Evolutionary conservation across 2,113 vertebrate genomes (phyloP).

Genomic region (Dromaius novaehollandiae): DNA sequence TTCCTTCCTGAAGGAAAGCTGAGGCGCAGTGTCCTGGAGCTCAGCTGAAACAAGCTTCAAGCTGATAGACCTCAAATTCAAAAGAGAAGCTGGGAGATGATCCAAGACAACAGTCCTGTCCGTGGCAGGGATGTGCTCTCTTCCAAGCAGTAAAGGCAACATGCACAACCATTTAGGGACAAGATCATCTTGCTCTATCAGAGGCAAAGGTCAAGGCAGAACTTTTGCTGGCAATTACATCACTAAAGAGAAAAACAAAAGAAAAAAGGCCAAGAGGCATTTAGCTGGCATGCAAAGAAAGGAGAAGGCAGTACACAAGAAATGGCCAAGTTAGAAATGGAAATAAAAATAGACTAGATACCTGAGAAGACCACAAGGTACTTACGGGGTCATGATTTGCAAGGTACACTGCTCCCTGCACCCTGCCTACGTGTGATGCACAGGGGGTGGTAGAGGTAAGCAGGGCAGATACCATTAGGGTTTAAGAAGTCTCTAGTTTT

Average conservation of each 20-base stretch:
- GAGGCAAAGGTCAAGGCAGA: neutral
- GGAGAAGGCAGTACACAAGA: too few relatives aligned
- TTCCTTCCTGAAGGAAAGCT: neutral
- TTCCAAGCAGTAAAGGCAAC: neutral
- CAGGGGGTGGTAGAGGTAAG: neutral
- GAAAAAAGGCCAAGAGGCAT: too few relatives aligned
- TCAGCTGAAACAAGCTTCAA: neutral
- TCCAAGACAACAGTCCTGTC: neutral
- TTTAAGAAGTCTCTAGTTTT: neutral
- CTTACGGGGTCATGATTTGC: neutral
- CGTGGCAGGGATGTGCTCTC: neutral
- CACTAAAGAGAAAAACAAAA: too few relatives aligned
- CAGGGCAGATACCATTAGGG: neutral
- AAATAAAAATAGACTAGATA: neutral
- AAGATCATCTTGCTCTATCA: neutral
- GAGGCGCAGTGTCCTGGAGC: neutral
- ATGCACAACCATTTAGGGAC: neutral
- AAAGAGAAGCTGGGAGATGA: neutral
- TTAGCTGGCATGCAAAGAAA: too few relatives aligned
- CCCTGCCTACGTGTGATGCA: neutral
- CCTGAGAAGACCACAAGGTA: neutral
- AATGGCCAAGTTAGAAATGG: too few relatives aligned
- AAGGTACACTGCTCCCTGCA: neutral
- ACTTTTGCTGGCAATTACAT: neutral
- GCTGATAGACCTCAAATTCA: neutral